phyloP scores from a whole-genome alignment of 2,888 invertebrate genomes.

The Philopedon plagiatum region DNA sequence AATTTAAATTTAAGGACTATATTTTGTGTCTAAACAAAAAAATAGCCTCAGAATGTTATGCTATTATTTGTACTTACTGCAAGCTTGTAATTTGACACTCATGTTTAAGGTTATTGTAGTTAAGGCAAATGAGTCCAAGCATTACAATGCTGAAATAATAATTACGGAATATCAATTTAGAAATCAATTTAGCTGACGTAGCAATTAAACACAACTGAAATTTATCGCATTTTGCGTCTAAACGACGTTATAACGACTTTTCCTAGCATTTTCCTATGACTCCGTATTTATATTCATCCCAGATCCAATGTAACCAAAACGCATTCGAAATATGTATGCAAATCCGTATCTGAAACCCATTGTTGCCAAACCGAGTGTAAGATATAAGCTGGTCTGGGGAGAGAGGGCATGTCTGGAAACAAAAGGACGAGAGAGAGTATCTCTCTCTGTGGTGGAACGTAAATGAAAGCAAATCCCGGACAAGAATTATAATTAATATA shows the following conservation, averaged over 20 bases:
- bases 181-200: not conserved
- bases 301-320: slow-evolving; percentile 41
- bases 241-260: slow-evolving; percentile 20
- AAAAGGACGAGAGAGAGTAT: slow-evolving; percentile 44
- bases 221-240: not conserved
- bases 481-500: slow-evolving; percentile 50
- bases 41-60: no score
- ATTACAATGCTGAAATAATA: no score
- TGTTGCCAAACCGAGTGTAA: slow-evolving; percentile 53
- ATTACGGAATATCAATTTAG: not conserved
- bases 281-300: slow-evolving; percentile 43
- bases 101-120: no score
- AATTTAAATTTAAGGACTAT: no score
- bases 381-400: slow-evolving; percentile 46
- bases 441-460: slow-evolving; percentile 39
- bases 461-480: slow-evolving; percentile 44
- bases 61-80: no score
- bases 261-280: slow-evolving; percentile 38
- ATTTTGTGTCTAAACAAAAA: no score
- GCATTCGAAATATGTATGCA: slow-evolving; percentile 52
- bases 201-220: not conserved
- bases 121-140: no score
- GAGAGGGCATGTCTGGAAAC: slow-evolving; percentile 33
- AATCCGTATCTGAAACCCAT: slow-evolving; percentile 51
- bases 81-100: no score